phyloP scores from a whole-genome alignment of 2,113 vertebrate genomes.

The Ondatra zibethicus region DNA sequence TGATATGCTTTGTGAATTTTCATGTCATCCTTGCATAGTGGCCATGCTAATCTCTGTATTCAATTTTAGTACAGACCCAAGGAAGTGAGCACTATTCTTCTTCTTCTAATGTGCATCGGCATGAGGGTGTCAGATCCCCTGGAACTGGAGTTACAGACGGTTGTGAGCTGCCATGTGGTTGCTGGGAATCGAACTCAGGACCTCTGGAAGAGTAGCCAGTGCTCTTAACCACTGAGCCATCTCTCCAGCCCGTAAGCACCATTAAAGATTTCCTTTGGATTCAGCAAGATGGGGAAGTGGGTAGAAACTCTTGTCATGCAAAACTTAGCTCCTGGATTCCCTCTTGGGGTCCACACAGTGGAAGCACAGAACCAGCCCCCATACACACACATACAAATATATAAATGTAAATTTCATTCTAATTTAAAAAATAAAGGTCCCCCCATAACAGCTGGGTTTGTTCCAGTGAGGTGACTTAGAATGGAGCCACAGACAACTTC shows the following conservation, averaged over 20 bases:
- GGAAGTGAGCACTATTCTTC: not conserved
- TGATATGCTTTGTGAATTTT: not conserved
- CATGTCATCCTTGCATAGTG: not conserved
- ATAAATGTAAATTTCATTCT: not conserved
- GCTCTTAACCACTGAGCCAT: no score
- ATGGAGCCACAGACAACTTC: not conserved
- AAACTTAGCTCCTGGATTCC: not conserved
- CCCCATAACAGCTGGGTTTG: not conserved
- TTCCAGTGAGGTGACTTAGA: not conserved
- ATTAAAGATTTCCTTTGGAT: not conserved
- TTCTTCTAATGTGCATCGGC: no score
- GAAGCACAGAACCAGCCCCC: not conserved
- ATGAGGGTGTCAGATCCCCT: no score
- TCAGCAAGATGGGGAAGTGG: not conserved
- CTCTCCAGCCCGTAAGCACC: no score
- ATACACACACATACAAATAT: not conserved
- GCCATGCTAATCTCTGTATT: not conserved
- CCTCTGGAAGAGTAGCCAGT: no score
- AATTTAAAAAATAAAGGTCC: not conserved
- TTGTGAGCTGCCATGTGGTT: no score
- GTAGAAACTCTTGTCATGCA: not conserved
- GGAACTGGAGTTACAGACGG: not conserved
- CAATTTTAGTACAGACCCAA: not conserved
- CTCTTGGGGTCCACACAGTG: not conserved
- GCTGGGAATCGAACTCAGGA: no score